phyloP scores from a whole-genome alignment of 1,140 invertebrate genomes.

The Pantala flavescens region DNA sequence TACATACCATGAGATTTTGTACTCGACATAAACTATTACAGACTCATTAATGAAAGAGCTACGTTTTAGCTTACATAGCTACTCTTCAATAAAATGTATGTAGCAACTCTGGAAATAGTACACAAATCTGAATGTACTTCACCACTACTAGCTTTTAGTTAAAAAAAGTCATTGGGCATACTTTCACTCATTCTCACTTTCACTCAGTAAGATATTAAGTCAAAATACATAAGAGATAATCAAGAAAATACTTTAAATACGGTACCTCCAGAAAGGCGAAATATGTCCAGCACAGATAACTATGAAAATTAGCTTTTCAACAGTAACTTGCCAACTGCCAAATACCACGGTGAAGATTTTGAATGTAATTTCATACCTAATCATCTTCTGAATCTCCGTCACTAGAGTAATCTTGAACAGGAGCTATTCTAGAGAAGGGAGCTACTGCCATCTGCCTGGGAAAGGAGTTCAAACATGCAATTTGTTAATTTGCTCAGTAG shows the following conservation, averaged over 20 bases:
- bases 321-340: neutral
- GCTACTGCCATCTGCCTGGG: conserved; percentile 68
- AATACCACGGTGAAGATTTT: neutral
- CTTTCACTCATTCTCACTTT: conserved; percentile 1
- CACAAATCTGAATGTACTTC: neutral
- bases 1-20: conserved; percentile 3
- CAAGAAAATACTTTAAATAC: conserved; percentile 8
- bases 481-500: neutral
- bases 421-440: conserved; percentile 52
- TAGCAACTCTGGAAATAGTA: conserved; percentile 1
- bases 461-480: conserved; percentile 25
- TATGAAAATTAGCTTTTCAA: conserved; percentile 9
- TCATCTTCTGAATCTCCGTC: conserved; percentile 82
- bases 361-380: conserved; percentile 32
- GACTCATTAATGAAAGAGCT: neutral
- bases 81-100: neutral
- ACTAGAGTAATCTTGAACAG: conserved; percentile 68
- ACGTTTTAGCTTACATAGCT: neutral
- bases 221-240: conserved; percentile 8
- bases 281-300: neutral
- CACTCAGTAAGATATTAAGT: neutral
- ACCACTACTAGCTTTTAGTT: neutral
- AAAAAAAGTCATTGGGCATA: conserved; percentile 3
- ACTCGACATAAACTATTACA: neutral
- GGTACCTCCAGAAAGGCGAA: neutral